Percentiles rank a stretch among this genome's conserved stretches.
Evolutionary conservation across 2,797 vertebrate species (phyloP).

Genomic region (Parauchenoglanis punctatus): DNA sequence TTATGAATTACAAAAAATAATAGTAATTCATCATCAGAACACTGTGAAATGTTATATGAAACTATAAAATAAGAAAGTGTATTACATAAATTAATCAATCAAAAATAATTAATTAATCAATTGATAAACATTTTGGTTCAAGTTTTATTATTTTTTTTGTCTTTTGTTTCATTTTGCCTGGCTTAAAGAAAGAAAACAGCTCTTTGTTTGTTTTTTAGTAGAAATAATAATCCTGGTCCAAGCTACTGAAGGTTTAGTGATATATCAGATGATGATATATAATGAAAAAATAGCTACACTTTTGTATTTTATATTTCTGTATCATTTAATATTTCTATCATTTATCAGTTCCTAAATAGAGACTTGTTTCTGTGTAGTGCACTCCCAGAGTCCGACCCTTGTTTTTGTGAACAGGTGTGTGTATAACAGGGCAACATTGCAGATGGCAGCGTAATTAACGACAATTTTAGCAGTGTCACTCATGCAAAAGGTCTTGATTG

Average conservation of each 20-base stretch:
- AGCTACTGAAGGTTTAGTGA: background rate
- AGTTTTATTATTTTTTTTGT: no score
- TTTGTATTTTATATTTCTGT: background rate
- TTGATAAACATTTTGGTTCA: background rate
- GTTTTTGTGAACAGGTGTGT: conserved; percentile 77
- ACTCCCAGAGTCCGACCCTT: conserved; percentile 11
- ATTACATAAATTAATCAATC: background rate
- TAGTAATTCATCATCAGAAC: background rate
- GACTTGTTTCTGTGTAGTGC: background rate
- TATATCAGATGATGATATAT: background rate
- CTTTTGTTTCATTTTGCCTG: background rate
- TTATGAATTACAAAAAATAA: background rate
- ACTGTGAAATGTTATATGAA: no score
- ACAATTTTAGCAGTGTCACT: conserved; percentile 78
- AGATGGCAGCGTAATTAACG: conserved; percentile 83
- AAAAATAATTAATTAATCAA: background rate
- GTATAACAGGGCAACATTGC: conserved; percentile 69
- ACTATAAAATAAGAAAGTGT: background rate
- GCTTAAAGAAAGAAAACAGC: background rate
- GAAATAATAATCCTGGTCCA: background rate
- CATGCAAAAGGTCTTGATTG: conserved; percentile 75
- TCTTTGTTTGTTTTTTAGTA: background rate
- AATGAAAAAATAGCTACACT: background rate
- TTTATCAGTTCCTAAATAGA: conserved; percentile 20
- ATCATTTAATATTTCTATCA: background rate